phyloP scores from a whole-genome alignment of 2,113 vertebrate genomes.

The Hypocryptadius cinnamomeus region DNA sequence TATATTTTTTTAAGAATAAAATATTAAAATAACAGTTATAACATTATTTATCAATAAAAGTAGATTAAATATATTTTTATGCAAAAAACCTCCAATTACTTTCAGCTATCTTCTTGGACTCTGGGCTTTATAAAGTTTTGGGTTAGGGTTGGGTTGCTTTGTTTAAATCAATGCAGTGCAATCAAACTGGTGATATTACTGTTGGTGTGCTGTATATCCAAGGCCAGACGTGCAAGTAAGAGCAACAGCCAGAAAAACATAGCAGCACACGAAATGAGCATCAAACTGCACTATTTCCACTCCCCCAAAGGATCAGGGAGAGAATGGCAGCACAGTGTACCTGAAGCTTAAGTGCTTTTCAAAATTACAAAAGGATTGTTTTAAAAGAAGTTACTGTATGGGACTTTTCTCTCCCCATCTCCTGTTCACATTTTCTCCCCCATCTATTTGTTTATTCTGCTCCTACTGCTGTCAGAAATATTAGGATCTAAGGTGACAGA shows the following conservation, averaged over 20 bases:
- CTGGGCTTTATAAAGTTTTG: background rate
- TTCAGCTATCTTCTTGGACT: background rate
- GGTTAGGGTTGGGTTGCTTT: background rate
- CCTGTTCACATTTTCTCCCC: background rate
- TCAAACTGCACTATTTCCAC: background rate
- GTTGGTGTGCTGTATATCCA: background rate
- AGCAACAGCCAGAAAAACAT: background rate
- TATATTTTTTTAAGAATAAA: background rate
- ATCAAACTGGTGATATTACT: background rate
- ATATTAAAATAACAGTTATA: background rate
- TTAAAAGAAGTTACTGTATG: background rate
- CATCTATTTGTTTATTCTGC: slow-evolving; percentile 22
- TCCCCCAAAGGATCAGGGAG: background rate
- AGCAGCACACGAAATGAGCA: background rate
- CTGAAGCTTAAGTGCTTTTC: background rate
- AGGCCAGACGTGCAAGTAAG: background rate
- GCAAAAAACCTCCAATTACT: background rate
- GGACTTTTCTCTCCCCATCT: background rate
- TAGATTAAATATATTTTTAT: background rate
- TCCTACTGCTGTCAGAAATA: background rate
- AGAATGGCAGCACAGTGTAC: background rate
- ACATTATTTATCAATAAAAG: background rate
- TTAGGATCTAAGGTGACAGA: background rate
- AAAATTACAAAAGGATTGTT: background rate
- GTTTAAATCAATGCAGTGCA: background rate